A percentile compares a stretch with the other conserved stretches of the same genome.
phyloP scores from a whole-genome alignment of 92 coral and sea anemone species.

The Heteractis magnifica region DNA sequence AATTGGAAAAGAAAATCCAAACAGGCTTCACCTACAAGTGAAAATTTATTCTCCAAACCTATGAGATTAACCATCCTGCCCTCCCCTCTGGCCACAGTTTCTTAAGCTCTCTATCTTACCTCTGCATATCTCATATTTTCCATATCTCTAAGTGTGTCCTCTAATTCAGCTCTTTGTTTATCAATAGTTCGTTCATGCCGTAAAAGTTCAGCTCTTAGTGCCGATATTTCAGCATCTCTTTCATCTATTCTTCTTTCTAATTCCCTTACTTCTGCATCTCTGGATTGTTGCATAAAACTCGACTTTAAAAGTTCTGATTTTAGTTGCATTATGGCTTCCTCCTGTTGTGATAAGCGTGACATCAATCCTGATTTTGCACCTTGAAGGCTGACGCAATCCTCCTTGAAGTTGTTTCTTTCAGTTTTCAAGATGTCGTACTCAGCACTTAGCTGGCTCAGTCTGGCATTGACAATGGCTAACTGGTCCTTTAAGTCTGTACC shows the following conservation, averaged over 20 bases:
- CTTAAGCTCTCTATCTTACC: conserved; percentile 40
- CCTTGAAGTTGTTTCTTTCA: conserved; percentile 86
- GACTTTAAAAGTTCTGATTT: conserved; percentile 85
- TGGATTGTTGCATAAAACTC: conserved; percentile 73
- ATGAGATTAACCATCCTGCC: no score
- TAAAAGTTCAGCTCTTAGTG: conserved; percentile 74
- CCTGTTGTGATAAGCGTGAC: conserved; percentile 85
- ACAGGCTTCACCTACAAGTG: no score
- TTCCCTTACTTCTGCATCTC: conserved; percentile 70
- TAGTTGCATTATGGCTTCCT: conserved; percentile 87
- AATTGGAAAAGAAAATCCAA: conserved; percentile 5
- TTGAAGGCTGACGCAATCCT: conserved; percentile 83
- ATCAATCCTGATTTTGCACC: conserved; percentile 81
- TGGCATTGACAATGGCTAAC: conserved; percentile 79
- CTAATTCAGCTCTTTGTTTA: conserved; percentile 78
- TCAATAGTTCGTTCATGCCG: conserved; percentile 77
- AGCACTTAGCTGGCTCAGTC: conserved; percentile 79
- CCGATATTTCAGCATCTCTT: conserved; percentile 78
- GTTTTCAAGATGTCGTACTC: conserved; percentile 84
- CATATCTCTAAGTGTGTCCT: conserved; percentile 68
- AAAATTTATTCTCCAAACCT: no score
- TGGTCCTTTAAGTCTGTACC: conserved; percentile 76
- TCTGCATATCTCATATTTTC: conserved; percentile 79
- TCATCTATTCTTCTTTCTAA: conserved; percentile 75
- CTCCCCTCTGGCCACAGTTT: not conserved